Percentiles rank a stretch among this genome's conserved stretches.
These are phyloP conservation scores for Pyrgilauda ruficollis DNA, from an alignment of 2,113 vertebrate species.

Conservation along the genomic window DNA sequence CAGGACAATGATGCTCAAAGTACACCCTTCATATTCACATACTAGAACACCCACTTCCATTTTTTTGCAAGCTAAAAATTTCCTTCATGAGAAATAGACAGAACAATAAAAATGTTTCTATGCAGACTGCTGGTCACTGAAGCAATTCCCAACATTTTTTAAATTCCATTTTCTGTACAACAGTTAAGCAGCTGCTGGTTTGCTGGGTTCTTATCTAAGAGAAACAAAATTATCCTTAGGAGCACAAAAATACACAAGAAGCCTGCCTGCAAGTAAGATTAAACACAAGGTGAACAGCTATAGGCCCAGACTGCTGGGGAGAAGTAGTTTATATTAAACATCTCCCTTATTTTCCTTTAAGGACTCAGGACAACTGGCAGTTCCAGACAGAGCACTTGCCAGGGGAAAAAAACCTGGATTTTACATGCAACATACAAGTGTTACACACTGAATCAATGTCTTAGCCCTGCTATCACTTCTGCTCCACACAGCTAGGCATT, in stretches of 20 bases:
- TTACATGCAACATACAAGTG: background rate
- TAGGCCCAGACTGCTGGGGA: background rate
- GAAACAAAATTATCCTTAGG: background rate
- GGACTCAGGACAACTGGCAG: background rate
- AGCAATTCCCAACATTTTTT: background rate
- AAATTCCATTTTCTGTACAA: background rate
- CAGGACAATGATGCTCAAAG: background rate
- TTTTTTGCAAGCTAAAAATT: background rate
- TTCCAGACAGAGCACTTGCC: background rate
- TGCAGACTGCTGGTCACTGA: background rate
- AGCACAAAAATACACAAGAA: background rate
- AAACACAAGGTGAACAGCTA: background rate
- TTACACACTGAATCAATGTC: accelerated
- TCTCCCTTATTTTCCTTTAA: background rate
- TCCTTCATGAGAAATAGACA: background rate
- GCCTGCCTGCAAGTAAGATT: background rate
- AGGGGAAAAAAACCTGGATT: background rate
- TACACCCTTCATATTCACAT: background rate
- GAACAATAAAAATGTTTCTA: background rate
- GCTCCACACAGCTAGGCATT: background rate
- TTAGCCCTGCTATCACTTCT: background rate
- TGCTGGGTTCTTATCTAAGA: background rate
- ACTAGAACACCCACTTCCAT: background rate
- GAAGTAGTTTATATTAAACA: background rate
- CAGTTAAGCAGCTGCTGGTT: background rate